These are phyloP conservation scores for Microcebus griseorufus DNA, from an alignment of 2,113 vertebrate species.

Conservation along the genomic window DNA sequence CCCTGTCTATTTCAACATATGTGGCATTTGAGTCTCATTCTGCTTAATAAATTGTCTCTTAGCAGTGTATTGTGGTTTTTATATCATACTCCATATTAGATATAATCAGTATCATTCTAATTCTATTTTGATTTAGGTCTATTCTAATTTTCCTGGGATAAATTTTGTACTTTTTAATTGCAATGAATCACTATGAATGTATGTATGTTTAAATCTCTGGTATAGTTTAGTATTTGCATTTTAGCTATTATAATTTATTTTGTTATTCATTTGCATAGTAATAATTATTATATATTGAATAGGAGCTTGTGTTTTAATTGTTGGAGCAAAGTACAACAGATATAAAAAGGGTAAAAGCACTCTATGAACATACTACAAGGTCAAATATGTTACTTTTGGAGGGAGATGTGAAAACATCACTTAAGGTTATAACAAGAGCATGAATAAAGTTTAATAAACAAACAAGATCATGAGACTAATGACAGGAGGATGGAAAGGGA, in stretches of 20 bases:
- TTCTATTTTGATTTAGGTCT: not conserved
- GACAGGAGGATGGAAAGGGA: not conserved
- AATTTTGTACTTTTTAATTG: not conserved
- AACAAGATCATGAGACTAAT: not conserved
- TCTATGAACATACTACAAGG: not conserved
- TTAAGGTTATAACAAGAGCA: not conserved
- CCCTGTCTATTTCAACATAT: not conserved
- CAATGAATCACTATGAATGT: not conserved
- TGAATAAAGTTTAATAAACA: not conserved
- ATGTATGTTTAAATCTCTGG: not conserved
- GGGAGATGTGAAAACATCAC: not conserved
- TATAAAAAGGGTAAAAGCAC: not conserved
- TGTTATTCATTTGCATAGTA: not conserved
- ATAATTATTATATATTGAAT: not conserved
- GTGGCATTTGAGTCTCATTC: not conserved
- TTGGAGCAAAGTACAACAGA: not conserved
- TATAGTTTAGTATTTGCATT: not conserved
- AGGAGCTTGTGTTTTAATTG: not conserved
- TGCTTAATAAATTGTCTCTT: not conserved
- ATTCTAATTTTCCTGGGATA: not conserved
- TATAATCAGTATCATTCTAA: not conserved
- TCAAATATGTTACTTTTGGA: not conserved
- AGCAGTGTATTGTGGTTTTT: not conserved
- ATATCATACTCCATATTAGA: not conserved
- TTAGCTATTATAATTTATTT: not conserved